phyloP scores from a whole-genome alignment of 2,113 vertebrate species.

The Muscicapa adusta region DNA sequence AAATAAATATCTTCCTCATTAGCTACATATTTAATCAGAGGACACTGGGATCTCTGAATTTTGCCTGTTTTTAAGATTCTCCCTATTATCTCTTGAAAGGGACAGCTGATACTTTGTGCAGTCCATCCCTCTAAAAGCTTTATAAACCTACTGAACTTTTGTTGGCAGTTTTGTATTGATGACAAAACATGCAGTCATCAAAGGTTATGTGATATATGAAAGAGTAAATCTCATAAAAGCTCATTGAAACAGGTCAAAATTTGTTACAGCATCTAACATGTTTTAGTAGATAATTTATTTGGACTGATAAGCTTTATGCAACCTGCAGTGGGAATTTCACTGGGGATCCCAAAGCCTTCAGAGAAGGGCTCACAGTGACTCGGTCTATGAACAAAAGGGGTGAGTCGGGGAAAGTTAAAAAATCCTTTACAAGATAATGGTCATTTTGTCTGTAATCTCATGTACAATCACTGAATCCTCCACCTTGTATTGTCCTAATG shows the following conservation, averaged over 20 bases:
- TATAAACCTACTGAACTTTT: background rate
- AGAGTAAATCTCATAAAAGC: background rate
- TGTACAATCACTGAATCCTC: background rate
- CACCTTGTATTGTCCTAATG: background rate
- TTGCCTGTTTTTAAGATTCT: background rate
- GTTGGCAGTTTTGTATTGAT: background rate
- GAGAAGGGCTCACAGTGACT: background rate
- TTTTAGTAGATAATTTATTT: background rate
- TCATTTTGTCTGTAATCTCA: background rate
- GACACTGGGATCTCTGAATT: background rate
- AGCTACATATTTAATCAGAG: background rate
- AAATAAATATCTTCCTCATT: rapidly evolving
- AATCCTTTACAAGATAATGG: background rate
- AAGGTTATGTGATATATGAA: background rate
- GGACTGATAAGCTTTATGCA: background rate
- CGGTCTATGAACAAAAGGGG: rapidly evolving
- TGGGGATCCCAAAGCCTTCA: background rate
- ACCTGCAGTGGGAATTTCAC: background rate
- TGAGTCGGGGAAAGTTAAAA: background rate
- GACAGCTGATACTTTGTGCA: background rate
- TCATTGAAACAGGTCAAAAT: background rate
- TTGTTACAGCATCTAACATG: background rate
- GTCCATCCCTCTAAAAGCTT: background rate
- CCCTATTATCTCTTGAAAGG: background rate
- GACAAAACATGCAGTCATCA: background rate